A percentile compares a stretch with the other conserved stretches of the same genome.
Conservation (phyloP, 2,797 vertebrate species). For the Sphenopsis melanotis region DNA sequence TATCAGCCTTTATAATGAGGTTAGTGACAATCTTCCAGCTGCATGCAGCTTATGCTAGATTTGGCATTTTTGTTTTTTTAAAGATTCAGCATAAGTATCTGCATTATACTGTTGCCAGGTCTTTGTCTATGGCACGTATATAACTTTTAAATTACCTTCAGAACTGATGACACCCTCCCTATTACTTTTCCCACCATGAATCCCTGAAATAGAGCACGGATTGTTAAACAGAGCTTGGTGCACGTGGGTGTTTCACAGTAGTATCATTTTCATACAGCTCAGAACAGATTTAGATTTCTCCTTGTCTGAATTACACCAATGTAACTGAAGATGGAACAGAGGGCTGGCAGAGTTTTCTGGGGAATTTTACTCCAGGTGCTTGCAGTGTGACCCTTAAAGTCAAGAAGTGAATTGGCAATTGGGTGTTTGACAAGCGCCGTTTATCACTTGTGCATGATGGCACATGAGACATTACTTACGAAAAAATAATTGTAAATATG, state of each 20-base stretch:
- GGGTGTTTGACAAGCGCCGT: not conserved
- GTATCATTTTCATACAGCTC: not conserved
- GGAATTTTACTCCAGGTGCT: not conserved
- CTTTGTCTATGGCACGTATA: not conserved
- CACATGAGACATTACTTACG: not conserved
- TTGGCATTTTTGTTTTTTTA: not conserved
- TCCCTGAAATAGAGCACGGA: not conserved
- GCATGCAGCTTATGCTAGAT: not conserved
- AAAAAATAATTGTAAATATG: not conserved
- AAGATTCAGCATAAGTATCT: not conserved
- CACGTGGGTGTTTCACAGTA: not conserved
- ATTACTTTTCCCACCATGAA: not conserved
- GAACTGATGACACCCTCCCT: not conserved
- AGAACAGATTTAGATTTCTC: not conserved
- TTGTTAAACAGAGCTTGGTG: not conserved
- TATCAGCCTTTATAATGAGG: not conserved
- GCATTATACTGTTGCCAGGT: not conserved
- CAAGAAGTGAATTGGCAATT: slow-evolving; percentile 13
- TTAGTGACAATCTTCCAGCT: not conserved
- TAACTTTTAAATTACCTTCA: not conserved
- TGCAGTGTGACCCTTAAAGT: not conserved
- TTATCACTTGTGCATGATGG: not conserved
- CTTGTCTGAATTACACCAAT: not conserved
- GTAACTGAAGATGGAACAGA: not conserved
- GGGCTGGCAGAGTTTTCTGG: not conserved